Conservation (phyloP, 2,113 vertebrate genomes). For the Antidorcas marsupialis region DNA sequence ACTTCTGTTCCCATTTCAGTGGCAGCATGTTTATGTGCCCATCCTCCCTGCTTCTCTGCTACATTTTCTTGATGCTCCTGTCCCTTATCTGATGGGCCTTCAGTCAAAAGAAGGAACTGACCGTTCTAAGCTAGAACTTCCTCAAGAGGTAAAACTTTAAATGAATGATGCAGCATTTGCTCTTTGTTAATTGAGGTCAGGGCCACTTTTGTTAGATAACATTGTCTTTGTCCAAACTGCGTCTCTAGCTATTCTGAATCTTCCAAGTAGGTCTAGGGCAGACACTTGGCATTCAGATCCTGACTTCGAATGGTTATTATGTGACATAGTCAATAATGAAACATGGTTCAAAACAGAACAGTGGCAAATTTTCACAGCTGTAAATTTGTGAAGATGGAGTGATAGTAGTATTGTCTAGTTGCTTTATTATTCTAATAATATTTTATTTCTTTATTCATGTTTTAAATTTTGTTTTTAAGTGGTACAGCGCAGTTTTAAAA, state of each 20-base stretch:
- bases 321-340: background rate
- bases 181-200: background rate
- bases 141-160: slow-evolving; percentile 90
- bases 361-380: background rate
- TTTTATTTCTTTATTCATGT: background rate
- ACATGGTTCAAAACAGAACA: background rate
- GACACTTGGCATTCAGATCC: background rate
- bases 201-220: background rate
- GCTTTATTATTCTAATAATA: background rate
- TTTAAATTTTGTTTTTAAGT: slow-evolving; percentile 30
- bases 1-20: slow-evolving; percentile 96
- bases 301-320: background rate
- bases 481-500: background rate
- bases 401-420: background rate
- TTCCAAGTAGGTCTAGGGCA: background rate
- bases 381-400: background rate
- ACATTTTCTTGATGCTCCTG: slow-evolving; percentile 96
- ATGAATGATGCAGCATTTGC: background rate
- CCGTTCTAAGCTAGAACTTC: slow-evolving; percentile 94
- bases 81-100: slow-evolving; percentile 97
- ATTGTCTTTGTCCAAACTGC: background rate
- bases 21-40: slow-evolving; percentile 98
- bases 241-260: background rate
- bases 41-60: slow-evolving; percentile 94
- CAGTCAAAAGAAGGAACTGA: slow-evolving; percentile 94